Evolutionary conservation across 1,140 invertebrate genomes (phyloP).

Genomic region (Holotrichia oblita): DNA sequence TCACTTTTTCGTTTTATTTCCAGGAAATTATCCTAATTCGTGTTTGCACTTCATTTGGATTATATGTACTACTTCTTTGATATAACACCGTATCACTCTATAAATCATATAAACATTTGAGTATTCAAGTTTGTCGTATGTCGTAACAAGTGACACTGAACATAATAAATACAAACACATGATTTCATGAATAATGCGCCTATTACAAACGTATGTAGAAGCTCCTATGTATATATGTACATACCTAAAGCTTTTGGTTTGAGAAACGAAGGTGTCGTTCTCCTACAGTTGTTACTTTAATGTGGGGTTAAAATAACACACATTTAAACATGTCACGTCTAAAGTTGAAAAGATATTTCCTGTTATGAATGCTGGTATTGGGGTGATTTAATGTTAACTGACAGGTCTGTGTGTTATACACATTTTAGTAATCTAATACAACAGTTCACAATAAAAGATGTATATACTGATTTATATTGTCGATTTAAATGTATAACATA

Average conservation of each 20-base stretch:
- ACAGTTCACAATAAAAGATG: not conserved
- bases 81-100: too few relatives aligned
- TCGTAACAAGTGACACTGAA: too few relatives aligned
- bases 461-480: conserved; percentile 19
- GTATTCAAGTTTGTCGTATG: too few relatives aligned
- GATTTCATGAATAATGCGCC: too few relatives aligned
- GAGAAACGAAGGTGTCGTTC: conserved; percentile 10
- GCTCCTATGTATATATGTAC: too few relatives aligned
- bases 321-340: conserved; percentile 32
- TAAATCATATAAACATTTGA: too few relatives aligned
- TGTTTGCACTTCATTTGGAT: too few relatives aligned
- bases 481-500: not conserved
- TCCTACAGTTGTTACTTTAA: conserved; percentile 26
- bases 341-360: conserved; percentile 38
- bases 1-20: not conserved
- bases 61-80: too few relatives aligned
- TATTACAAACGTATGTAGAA: too few relatives aligned
- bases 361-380: conserved; percentile 31
- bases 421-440: conserved; percentile 39
- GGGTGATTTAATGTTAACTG: conserved; percentile 40
- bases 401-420: conserved; percentile 21
- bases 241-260: not conserved
- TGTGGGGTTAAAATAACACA: conserved; percentile 40
- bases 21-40: too few relatives aligned
- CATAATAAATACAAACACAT: too few relatives aligned